Evolutionary conservation across 2,888 invertebrate species (phyloP).

Genomic region (Drosophila koepferae): DNA sequence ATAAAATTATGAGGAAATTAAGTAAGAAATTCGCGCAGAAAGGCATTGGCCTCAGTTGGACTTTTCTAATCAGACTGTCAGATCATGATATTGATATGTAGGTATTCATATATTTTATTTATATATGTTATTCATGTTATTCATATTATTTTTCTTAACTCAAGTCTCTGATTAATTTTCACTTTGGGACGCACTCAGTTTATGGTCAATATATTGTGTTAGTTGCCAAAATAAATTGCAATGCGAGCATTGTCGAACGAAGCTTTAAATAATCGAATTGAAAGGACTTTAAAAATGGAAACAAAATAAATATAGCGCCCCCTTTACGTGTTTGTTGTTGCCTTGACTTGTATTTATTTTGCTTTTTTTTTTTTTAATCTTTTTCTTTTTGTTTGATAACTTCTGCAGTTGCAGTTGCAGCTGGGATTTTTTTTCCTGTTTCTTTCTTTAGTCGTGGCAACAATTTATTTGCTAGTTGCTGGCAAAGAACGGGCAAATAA

Average conservation of each 20-base stretch:
- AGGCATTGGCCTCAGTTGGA: too few relatives aligned
- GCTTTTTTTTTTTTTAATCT: not conserved
- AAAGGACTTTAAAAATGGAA: constrained; percentile 20
- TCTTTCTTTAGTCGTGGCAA: constrained; percentile 25
- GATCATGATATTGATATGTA: too few relatives aligned
- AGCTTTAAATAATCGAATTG: constrained; percentile 36
- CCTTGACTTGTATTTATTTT: constrained; percentile 10
- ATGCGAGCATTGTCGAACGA: not conserved
- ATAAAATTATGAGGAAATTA: too few relatives aligned
- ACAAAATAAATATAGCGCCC: constrained; percentile 24
- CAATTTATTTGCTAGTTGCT: constrained; percentile 68
- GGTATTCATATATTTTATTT: too few relatives aligned
- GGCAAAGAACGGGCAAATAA: constrained; percentile 31
- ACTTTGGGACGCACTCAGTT: not conserved
- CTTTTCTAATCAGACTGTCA: too few relatives aligned
- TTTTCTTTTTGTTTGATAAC: constrained; percentile 9
- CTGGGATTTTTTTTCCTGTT: constrained; percentile 29
- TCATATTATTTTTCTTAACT: not conserved
- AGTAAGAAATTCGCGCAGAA: not conserved
- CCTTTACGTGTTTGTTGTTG: not conserved
- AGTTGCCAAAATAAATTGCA: constrained; percentile 9
- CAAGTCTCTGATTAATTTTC: constrained; percentile 10
- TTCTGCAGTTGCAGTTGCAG: constrained; percentile 43
- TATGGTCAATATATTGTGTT: constrained; percentile 10
- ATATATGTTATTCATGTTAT: not conserved